Evolutionary conservation across 2,797 vertebrate genomes (phyloP), one percentile per base, ranked within the genome.

Genomic region (Scomberomorus guttatus): DNA sequence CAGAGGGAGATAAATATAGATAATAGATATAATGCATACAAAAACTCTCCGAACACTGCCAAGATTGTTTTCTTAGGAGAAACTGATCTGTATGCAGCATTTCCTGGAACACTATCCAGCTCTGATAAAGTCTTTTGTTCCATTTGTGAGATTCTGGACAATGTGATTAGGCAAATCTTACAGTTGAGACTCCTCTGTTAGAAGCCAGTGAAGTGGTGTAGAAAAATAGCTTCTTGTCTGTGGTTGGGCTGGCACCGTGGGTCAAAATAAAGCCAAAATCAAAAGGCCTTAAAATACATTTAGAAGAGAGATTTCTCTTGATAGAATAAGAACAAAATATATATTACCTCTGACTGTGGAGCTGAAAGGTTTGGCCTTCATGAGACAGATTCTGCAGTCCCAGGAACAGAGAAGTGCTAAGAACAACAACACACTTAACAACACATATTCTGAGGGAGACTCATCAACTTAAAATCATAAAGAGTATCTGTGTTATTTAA

Each of bases 121-220:
- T 57, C 54, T 54, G 65, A 81, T 52, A 2, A 78, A 75, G 51
- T 70, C 54, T 68, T 87, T 80, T 85, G 82, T 85, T 87, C 34
- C 55, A 72, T 85, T 83, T 75, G 52, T 79, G 65, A 74, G 58
- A 69, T 79, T 79, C 68, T 74, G 72, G 66, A 83, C 72, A 75
- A 54, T 29, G 58, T 59, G 61, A 84, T 77, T 62, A 63, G 57
- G 66, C 55, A 80, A 84, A 86, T 69, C 60, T 64, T 34, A 25
- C 78, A 75, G 62, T 37, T 46, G 72, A 68, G 69, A 62, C 17
- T 81, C 42, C 22, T 50, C 29, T 18, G 42, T 44, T 50, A 59
- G 62, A 72, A 58, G 42, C 14, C 60, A 55, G n/a, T 25, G 25
- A 60, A 20, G 51, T 15, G 15, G 48, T 34, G 62, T 4, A 42